phyloP scores from a whole-genome alignment of 2,888 invertebrate species.

The Eilema griseolum region DNA sequence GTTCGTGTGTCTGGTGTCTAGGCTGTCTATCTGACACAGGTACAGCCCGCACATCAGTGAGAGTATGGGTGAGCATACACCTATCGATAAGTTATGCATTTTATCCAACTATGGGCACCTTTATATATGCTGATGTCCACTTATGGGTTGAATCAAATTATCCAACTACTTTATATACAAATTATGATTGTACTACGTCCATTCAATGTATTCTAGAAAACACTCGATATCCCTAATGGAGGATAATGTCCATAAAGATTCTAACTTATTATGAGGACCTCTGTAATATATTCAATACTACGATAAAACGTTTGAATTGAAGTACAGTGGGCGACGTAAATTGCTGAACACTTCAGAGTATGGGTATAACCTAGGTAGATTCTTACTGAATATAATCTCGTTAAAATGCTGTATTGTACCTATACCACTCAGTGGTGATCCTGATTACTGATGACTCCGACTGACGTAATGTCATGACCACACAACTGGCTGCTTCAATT shows the following conservation, averaged over 20 bases:
- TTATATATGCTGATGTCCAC: neutral
- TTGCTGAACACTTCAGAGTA: neutral
- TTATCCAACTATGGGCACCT: neutral
- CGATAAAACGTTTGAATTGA: neutral
- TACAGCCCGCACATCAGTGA: no score
- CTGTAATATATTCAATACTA: neutral
- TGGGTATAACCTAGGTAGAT: no score
- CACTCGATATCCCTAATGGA: neutral
- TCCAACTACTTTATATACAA: neutral
- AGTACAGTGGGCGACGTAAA: neutral
- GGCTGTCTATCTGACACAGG: neutral
- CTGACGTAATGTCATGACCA: no score
- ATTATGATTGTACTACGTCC: neutral
- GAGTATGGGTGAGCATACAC: neutral
- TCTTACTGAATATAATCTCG: neutral
- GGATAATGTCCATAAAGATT: neutral
- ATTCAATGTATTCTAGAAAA: slow-evolving; percentile 4
- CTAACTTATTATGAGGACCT: neutral
- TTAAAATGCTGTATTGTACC: no score
- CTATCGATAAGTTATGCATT: neutral
- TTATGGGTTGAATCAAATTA: neutral
- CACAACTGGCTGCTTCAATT: neutral
- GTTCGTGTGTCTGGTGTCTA: no score
- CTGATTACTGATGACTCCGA: neutral
- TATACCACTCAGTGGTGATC: no score